These are phyloP conservation scores for Aplochiton taeniatus DNA, from an alignment of 2,797 vertebrate species.

Conservation along the genomic window DNA sequence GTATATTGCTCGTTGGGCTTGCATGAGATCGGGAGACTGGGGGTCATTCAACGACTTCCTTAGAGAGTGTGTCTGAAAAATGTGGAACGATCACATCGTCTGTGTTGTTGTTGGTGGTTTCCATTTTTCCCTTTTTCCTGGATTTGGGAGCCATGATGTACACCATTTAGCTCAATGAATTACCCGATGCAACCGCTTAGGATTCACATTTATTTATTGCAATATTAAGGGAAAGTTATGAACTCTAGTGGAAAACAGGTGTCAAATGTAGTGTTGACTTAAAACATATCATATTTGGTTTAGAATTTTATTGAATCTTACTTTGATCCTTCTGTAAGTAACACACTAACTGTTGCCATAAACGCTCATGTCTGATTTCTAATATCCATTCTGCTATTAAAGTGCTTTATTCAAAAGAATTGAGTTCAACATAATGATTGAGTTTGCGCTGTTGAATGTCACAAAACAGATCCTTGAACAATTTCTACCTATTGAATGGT, in stretches of 20 bases:
- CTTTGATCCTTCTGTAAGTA: constrained; percentile 52
- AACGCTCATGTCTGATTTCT: constrained; percentile 57
- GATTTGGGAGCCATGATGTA: constrained; percentile 28
- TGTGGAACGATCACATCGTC: constrained; percentile 25
- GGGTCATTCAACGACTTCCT: constrained; percentile 26
- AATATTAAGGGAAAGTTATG: constrained; percentile 34
- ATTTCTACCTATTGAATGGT: background rate
- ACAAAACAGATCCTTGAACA: constrained; percentile 4
- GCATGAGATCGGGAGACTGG: constrained; percentile 47
- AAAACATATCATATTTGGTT: constrained; percentile 44
- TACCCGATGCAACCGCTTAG: constrained; percentile 43
- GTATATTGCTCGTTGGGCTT: constrained; percentile 52
- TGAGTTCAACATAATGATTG: constrained; percentile 28
- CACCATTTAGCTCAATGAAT: constrained; percentile 27
- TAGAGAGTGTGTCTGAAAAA: constrained; percentile 48
- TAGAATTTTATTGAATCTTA: background rate
- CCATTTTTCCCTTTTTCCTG: background rate
- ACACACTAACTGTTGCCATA: constrained; percentile 66
- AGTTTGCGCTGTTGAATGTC: constrained; percentile 19
- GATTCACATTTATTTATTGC: constrained; percentile 60
- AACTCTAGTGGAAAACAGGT: constrained; percentile 26
- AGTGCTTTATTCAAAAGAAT: constrained; percentile 66
- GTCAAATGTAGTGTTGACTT: constrained; percentile 28
- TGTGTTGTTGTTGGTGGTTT: constrained; percentile 27
- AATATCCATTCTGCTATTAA: constrained; percentile 71